Percentiles rank a stretch among this genome's conserved stretches.
Conservation (phyloP, 2,888 invertebrate genomes). For the Ceraclea dissimilis region DNA sequence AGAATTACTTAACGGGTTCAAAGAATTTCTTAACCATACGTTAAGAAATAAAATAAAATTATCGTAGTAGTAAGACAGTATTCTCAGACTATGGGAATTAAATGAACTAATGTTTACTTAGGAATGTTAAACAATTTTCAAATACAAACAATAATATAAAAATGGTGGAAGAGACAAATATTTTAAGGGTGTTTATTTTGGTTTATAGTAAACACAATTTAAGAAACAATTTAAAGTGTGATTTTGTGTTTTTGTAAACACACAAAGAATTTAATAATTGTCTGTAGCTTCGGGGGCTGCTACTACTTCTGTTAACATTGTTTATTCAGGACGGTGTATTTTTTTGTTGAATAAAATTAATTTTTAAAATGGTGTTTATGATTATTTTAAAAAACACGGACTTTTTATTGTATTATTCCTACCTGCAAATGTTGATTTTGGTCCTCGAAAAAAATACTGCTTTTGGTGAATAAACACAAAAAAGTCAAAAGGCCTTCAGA, state of each 20-base stretch:
- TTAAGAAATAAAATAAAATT: not conserved
- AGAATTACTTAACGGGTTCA: not conserved
- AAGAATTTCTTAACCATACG: not conserved
- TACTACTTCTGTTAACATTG: no score
- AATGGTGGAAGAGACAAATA: not conserved
- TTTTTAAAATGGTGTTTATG: no score
- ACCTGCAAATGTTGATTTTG: no score
- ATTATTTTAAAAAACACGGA: no score
- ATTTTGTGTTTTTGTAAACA: not conserved
- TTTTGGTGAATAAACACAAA: no score
- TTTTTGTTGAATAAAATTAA: no score
- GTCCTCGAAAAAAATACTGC: no score
- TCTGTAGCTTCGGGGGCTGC: no score
- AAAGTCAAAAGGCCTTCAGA: no score
- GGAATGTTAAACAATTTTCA: conserved; percentile 1
- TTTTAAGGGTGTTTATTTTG: not conserved
- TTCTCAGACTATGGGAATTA: not conserved
- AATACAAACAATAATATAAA: not conserved
- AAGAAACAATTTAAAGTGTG: not conserved
- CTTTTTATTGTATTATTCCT: no score
- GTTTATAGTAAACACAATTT: not conserved
- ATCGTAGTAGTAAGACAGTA: not conserved
- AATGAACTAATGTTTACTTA: not conserved
- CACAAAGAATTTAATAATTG: no score
- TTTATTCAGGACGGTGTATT: no score